These are phyloP conservation scores for Condylostylus longicornis DNA, from an alignment of 1,140 invertebrate species.

Conservation along the genomic window DNA sequence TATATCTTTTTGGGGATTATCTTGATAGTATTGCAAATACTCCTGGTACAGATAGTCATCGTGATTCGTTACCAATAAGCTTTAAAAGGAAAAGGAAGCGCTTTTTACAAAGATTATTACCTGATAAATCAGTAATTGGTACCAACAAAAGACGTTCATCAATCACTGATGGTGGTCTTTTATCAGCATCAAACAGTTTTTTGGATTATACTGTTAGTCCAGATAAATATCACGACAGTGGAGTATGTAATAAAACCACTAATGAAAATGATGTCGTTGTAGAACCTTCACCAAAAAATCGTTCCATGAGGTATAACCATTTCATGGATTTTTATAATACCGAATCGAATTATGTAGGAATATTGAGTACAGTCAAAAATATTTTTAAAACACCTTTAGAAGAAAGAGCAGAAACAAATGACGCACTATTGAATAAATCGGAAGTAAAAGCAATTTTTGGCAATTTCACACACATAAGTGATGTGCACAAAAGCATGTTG, in stretches of 20 bases:
- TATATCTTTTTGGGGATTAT: conserved; percentile 67
- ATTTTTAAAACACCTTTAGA: conserved; percentile 90
- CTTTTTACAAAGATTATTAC: conserved; percentile 32
- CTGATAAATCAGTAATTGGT: conserved; percentile 26
- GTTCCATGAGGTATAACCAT: conserved; percentile 57
- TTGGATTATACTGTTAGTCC: conserved; percentile 70
- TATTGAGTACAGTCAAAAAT: conserved; percentile 80
- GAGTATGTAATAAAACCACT: conserved; percentile 22
- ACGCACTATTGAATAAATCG: conserved; percentile 69
- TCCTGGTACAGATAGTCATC: conserved; percentile 35
- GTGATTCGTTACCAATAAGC: conserved; percentile 38
- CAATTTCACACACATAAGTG: conserved; percentile 84
- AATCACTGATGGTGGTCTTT: conserved; percentile 61
- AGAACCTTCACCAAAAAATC: conserved; percentile 37
- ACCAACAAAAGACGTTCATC: conserved; percentile 59
- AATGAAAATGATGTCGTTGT: conserved; percentile 35
- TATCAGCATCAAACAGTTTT: conserved; percentile 74
- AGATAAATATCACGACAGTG: conserved; percentile 35
- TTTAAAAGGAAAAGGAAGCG: conserved; percentile 55
- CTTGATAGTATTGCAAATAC: conserved; percentile 31
- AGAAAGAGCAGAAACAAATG: conserved; percentile 56
- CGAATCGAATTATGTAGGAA: conserved; percentile 92
- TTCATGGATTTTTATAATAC: conserved; percentile 90
- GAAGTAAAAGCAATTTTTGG: conserved; percentile 94
- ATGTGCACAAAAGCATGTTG: conserved; percentile 72